Conservation (phyloP, 2,797 vertebrate species). For the Kryptopterus vitreolus region DNA sequence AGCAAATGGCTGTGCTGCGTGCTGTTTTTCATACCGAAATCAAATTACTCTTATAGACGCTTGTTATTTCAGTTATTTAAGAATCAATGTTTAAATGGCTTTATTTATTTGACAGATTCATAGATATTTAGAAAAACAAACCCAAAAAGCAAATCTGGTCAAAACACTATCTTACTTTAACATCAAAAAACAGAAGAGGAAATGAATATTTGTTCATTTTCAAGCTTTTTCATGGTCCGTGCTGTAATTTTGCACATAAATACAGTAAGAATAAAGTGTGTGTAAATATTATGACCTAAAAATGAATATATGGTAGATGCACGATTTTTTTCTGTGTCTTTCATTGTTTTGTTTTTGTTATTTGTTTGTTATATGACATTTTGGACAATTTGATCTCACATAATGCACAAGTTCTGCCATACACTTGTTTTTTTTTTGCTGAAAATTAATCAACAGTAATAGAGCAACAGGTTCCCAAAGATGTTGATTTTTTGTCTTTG, state of each 20-base stretch:
- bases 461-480: constrained; percentile 1
- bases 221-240: not conserved
- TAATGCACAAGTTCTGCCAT: not conserved
- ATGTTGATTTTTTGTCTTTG: not conserved
- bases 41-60: not conserved
- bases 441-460: not conserved
- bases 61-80: not conserved
- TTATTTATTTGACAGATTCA: not conserved
- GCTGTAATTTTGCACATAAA: not conserved
- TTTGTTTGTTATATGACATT: too few relatives aligned
- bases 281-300: not conserved
- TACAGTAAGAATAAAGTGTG: too few relatives aligned
- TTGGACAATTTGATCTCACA: not conserved
- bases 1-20: too few relatives aligned
- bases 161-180: not conserved
- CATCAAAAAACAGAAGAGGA: not conserved
- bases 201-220: too few relatives aligned
- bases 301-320: too few relatives aligned
- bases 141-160: not conserved
- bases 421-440: not conserved
- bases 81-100: too few relatives aligned
- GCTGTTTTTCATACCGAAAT: not conserved
- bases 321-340: not conserved
- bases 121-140: not conserved
- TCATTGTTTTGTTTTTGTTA: too few relatives aligned